Conservation (phyloP, 2,113 vertebrate genomes). For the Poecile atricapillus region DNA sequence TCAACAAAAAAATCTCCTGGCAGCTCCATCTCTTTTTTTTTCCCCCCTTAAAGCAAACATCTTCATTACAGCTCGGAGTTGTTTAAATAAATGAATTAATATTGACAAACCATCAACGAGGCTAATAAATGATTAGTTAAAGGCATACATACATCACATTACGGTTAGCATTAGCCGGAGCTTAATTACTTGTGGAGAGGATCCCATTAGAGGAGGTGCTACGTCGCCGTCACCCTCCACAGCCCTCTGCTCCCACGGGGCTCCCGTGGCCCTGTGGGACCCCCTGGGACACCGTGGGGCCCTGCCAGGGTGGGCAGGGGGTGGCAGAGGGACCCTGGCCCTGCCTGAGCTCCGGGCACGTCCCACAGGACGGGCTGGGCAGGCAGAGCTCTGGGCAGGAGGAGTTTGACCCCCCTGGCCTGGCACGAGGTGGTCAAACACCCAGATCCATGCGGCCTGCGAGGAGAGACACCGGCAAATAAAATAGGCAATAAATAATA, state of each 20-base stretch:
- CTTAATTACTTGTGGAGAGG: slow-evolving; percentile 82
- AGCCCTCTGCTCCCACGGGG: neutral
- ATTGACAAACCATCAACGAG: slow-evolving; percentile 83
- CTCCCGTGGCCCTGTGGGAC: neutral
- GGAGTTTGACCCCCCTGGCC: neutral
- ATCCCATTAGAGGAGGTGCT: slow-evolving; percentile 57
- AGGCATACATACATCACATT: slow-evolving; percentile 82
- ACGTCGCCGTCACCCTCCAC: neutral
- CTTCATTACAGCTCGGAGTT: slow-evolving; percentile 81
- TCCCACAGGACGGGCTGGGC: neutral
- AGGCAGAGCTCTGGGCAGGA: neutral
- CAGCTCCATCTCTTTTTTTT: slow-evolving; percentile 4
- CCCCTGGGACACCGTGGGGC: accelerated
- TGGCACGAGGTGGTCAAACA: neutral
- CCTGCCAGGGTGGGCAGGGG: neutral
- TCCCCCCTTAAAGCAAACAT: slow-evolving; percentile 71
- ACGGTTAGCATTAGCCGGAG: slow-evolving; percentile 69
- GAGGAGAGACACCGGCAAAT: slow-evolving; percentile 29
- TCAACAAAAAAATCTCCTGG: slow-evolving; percentile 53
- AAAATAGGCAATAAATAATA: slow-evolving; percentile 67
- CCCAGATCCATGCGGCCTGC: neutral
- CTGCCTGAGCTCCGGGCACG: accelerated
- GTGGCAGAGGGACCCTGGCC: accelerated
- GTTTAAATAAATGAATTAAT: slow-evolving; percentile 90
- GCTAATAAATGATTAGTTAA: slow-evolving; percentile 87